Evolutionary conservation across 2,888 invertebrate genomes (phyloP), one percentile per base, ranked within the genome.

Genomic region (Cotesia congregata): DNA sequence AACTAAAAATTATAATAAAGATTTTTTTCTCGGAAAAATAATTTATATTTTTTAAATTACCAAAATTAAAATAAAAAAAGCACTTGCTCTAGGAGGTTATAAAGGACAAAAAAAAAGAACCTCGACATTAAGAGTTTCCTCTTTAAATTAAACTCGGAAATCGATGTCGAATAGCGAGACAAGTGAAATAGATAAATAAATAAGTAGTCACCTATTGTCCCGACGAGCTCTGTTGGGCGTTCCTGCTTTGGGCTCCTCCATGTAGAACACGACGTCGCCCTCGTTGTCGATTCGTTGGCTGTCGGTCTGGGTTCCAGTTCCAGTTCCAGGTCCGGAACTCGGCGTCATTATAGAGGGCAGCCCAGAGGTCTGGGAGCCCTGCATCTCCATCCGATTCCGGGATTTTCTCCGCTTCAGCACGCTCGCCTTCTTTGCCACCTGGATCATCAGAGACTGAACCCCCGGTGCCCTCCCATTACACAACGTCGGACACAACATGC

Each of bases 361-460:
- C 60, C 82, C 79, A 77, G 82, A 83, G 76, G 80, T 84, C 65
- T 78, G 79, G 12, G 74, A 82, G 12, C 87, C 85, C 6, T 90
- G 88, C 40, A 91, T 86, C 81, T 93, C 94, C 93, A 93, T 93
- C 82, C 93, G 91, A 84, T 93, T 93, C 84, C 92, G 90, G 72
- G 94, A 94, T 88, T 94, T 93, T 78, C 94, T 90, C 79, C 94
- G 90, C 87, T 94, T 93, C 83, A 94, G 91, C 81, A 94, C 93
- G 84, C 94, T 94, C 80, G 94, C 94, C 86, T 93, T 93, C 88
- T 94, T 94, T 79, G 94, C 94, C 85, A 94, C 94, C 93, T 94
- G 93, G 86, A 92, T 92, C 91, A 93, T 93, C 88, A 93, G 91
- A 91, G 93, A 93, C 93, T 93, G 92, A 92, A 91, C 91, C 91